Evolutionary conservation across 1,140 invertebrate species (phyloP), one percentile per base, ranked within the genome.

Genomic region (Drosophila asahinai): DNA sequence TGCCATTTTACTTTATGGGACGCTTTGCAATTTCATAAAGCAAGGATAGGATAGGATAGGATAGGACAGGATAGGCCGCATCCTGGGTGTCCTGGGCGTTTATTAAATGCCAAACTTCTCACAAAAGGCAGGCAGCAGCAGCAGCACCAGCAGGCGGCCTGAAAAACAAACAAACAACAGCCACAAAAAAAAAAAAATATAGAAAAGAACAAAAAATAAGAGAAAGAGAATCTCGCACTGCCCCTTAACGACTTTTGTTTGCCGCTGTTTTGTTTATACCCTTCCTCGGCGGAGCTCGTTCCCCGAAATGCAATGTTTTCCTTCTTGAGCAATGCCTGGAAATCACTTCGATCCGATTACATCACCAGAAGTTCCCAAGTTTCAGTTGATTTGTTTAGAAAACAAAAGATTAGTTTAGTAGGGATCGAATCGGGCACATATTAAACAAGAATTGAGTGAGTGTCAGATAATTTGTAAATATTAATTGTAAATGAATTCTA

Each of bases 61-160:
- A 33, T 59, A 19, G 48, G 42, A 17, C 45, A 12, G 33, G 5
- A 12, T 19, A n/a, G 51, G 14, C 22, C 47, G n/a, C 66, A 72
- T 73, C 72, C 72, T 77, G 72, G 71, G 73, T 76, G 73, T 75
- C 52, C 77, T 64, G 30, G 48, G 30, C 55, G 82, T 86, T 84
- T 84, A 84, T 84, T 84, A 84, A 84, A 84, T 84, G 82, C 73
- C 66, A 78, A 57, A 82, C 80, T 81, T 68, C 77, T 77, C 61
- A 86, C 82, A 84, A 81, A 77, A 54, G 30, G 48, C 60, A 57
- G 47, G 19, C 66, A 52, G 22, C 45, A 49, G 22, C 49, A 60
- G 30, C 17, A 42, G 19, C 19, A 19, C 19, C 67, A 43, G 68
- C 65, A 70, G 66, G 68, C 70, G 61, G 72, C 72, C 74, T 47